A percentile compares a stretch with the other conserved stretches of the same genome.
Conservation (phyloP, 2,888 invertebrate genomes). For the Lapara coniferarum region DNA sequence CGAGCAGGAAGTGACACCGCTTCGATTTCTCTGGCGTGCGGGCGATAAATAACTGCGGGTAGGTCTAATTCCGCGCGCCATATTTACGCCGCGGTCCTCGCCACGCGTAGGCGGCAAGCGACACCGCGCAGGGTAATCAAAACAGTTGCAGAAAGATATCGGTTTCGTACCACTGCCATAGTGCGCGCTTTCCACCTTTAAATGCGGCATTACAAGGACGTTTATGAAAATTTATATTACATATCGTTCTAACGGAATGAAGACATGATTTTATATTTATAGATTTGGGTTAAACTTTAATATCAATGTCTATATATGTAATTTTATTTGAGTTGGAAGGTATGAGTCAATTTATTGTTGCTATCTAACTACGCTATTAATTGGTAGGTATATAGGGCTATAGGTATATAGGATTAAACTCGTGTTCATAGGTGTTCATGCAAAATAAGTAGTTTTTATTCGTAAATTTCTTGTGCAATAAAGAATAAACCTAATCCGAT, state of each 20-base stretch:
- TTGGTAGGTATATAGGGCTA: too few relatives aligned
- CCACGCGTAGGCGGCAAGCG: slow-evolving; percentile 57
- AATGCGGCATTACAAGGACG: slow-evolving; percentile 13
- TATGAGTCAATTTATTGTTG: not conserved
- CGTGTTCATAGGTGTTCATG: not conserved
- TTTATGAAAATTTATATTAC: slow-evolving; percentile 21
- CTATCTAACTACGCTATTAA: not conserved
- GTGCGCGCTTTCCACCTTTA: slow-evolving; percentile 10
- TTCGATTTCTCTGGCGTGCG: slow-evolving; percentile 53
- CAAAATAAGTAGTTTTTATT: too few relatives aligned
- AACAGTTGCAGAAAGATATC: slow-evolving; percentile 59
- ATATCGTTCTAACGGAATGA: not conserved
- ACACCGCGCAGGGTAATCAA: slow-evolving; percentile 61
- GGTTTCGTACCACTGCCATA: slow-evolving; percentile 32
- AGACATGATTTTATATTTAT: not conserved
- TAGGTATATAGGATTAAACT: too few relatives aligned
- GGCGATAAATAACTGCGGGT: slow-evolving; percentile 75
- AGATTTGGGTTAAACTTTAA: too few relatives aligned
- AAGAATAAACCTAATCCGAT: slow-evolving; percentile 4
- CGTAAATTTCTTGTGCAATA: too few relatives aligned
- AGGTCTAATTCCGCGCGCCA: slow-evolving; percentile 76
- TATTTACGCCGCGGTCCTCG: slow-evolving; percentile 65
- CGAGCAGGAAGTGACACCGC: slow-evolving; percentile 70
- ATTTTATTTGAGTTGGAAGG: not conserved
- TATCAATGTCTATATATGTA: not conserved